Base-by-base conservation (phyloP, 2,113 vertebrate species). In the Archocentrus centrarchus region DNA sequence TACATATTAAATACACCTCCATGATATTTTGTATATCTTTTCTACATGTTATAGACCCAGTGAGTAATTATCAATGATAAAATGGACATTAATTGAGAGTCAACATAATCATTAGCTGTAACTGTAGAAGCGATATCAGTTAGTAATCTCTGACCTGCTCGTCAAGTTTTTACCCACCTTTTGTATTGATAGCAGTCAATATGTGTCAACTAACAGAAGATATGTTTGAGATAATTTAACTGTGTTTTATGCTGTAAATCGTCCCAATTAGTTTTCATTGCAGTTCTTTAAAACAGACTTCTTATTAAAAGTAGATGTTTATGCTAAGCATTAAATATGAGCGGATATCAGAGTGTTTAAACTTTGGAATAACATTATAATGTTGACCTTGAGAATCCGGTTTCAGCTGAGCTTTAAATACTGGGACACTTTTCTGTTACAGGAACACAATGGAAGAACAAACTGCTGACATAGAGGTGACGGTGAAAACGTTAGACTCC, bases 401-500 rank as follows among this genome's bases (percentile, higher is more conserved):
- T 73, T 53, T 55, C 27, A 14, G 68, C 27, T 73, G 6, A 73
- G 68, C 35, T 60, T 3, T 77, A 37, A 47, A 57, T 7, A 20
- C 7, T 7, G 20, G 0, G 37, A 79, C 11, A 5, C 39, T 61
- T 60, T 80, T 20, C 3, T 80, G 14, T 32, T 27, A 2, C 80
- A 93, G 91, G 53, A 81, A 73, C 83, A 89, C 83, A 62, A 96
- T 97, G 97, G 97, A 96, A 60, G 97, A 97, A 77, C 92, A 95
- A 79, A 94, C 94, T 86, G 92, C 90, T 84, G 94, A 95, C 55
- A 95, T 97, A 89, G 97, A 97, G 84, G 97, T 98, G 89, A 96
- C 97, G 2, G 97, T 98, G 75, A 98, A 98, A 93, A 98, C 97
- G 14, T 88, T 98, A 91, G 97, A 98, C 92, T 98, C 97, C 11